Evolutionary conservation across 53 echinoderm and acorn worm species (phyloP).

Genomic region (Holothuria leucospilota): DNA sequence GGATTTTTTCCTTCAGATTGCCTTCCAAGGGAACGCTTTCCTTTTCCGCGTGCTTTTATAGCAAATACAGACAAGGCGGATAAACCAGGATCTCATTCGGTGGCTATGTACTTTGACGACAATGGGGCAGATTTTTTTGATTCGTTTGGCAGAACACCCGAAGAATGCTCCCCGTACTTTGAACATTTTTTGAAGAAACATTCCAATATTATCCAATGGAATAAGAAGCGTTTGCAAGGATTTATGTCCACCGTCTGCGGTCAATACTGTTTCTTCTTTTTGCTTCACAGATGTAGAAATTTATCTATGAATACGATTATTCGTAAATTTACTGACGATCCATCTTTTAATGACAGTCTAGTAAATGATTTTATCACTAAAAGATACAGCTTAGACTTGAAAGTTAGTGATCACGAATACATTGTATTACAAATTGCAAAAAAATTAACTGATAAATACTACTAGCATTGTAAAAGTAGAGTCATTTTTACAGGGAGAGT

Average conservation of each 20-base stretch:
- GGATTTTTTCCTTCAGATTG: not conserved
- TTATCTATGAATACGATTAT: slow-evolving; percentile 16
- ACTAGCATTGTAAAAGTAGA: too few species aligned
- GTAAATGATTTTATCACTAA: not conserved
- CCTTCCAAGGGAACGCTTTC: not conserved
- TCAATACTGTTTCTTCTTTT: slow-evolving; percentile 61
- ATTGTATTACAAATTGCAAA: too few species aligned
- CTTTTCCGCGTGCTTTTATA: too few species aligned
- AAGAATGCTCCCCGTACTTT: not conserved
- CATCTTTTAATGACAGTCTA: not conserved
- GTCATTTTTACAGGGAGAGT: too few species aligned
- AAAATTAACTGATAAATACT: too few species aligned
- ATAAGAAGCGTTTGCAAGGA: slow-evolving; percentile 58
- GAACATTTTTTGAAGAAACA: not conserved
- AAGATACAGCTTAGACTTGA: not conserved
- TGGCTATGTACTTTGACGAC: not conserved
- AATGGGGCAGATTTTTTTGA: slow-evolving; percentile 65
- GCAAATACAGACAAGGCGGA: too few species aligned
- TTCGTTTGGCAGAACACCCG: slow-evolving; percentile 62
- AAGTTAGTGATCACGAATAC: too few species aligned
- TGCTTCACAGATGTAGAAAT: slow-evolving; percentile 57
- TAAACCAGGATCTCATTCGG: too few species aligned
- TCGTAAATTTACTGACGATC: not conserved
- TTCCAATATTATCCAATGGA: not conserved
- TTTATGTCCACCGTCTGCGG: slow-evolving; percentile 66